Conservation (phyloP, 2,797 vertebrate species). For the Enteromius viviparus region DNA sequence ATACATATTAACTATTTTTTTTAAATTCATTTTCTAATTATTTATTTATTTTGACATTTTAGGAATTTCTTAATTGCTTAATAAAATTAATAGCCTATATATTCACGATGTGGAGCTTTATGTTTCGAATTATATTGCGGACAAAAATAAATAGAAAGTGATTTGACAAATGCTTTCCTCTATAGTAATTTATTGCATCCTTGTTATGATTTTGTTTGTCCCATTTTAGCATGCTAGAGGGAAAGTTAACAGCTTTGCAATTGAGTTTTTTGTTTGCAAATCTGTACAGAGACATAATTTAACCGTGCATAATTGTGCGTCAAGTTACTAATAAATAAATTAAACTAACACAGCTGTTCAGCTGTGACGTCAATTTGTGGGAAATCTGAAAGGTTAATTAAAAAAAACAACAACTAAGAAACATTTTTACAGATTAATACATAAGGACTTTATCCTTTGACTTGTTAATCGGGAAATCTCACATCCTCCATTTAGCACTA, state of each 20-base stretch:
- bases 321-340: constrained; percentile 47
- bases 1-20: no score
- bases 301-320: constrained; percentile 37
- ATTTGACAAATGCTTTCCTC: background rate
- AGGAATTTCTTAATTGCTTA: background rate
- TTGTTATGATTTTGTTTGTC: background rate
- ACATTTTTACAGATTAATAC: background rate
- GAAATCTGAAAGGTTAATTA: background rate
- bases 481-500: background rate
- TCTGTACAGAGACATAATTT: constrained; percentile 42
- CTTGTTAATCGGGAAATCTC: background rate
- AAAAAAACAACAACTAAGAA: background rate
- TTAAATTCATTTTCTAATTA: background rate
- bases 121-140: no score
- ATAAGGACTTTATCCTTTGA: background rate
- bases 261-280: constrained; percentile 3
- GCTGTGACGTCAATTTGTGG: background rate
- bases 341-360: background rate
- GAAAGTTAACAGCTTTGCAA: background rate
- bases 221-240: background rate
- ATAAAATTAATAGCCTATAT: background rate
- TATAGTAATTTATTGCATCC: background rate
- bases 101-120: background rate
- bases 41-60: background rate
- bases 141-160: background rate